Evolutionary conservation across 2,888 invertebrate genomes (phyloP).

Genomic region (Caenorhabditis parvicauda): DNA sequence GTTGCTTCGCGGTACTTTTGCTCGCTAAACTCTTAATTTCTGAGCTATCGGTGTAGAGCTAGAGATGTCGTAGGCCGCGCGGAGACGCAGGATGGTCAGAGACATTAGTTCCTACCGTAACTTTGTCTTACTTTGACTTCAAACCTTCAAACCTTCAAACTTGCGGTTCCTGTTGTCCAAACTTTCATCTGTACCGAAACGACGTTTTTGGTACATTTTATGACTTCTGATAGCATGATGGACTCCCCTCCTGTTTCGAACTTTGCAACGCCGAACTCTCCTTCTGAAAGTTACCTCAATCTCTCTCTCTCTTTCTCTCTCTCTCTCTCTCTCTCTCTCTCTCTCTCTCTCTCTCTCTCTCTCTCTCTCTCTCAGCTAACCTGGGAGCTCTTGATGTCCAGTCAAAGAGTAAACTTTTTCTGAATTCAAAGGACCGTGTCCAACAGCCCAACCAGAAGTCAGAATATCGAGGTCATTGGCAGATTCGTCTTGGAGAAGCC

Average conservation of each 20-base stretch:
- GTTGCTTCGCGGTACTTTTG: no score
- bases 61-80: no score
- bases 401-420: constrained; percentile 56
- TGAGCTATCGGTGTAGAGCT: no score
- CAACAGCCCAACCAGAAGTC: constrained; percentile 46
- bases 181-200: constrained; percentile 40
- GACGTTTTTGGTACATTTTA: constrained; percentile 37
- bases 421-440: constrained; percentile 53
- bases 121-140: neutral
- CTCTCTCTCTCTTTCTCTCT: neutral
- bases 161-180: constrained; percentile 43
- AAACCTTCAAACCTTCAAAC: constrained; percentile 33
- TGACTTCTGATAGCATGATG: constrained; percentile 42
- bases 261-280: constrained; percentile 52
- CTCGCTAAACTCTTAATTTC: no score
- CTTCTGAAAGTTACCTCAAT: constrained; percentile 34
- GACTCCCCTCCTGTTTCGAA: constrained; percentile 45
- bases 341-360: neutral
- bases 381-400: constrained; percentile 38
- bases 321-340: neutral
- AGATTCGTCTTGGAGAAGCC: constrained; percentile 28
- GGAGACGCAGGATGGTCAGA: no score
- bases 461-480: constrained; percentile 28
- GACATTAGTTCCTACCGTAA: neutral
- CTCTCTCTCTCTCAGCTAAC: neutral